Evolutionary conservation across 2,888 invertebrate species (phyloP), one percentile per base, ranked within the genome.

Genomic region (Ormyrus thymus): DNA sequence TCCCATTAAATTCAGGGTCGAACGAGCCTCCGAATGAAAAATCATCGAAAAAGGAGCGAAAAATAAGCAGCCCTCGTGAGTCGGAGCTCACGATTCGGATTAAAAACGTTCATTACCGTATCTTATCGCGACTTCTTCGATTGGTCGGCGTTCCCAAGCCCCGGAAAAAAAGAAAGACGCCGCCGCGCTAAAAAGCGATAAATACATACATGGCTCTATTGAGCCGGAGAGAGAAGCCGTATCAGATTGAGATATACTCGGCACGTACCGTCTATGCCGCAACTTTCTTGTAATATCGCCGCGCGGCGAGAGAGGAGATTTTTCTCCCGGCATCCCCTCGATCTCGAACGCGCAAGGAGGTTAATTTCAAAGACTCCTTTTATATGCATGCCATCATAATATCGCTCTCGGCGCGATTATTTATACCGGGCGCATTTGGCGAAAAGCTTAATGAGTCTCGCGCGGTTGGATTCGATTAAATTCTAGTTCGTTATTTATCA

Each of bases 331-430:
- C 55, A 43, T 55, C 56, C 45, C 68, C 15, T 29, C 58, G 62
- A 59, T 62, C 55, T 10, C 61, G 72, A 72, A 45, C 62, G 59
- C 51, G 64, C 59, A 80, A 69, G 65, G 80, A 77, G 80, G 73
- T 77, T 77, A 77, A 80, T 77, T 74, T 74, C 72, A 77, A 70
- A 65, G 53, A 69, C 74, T 73, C 55, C 70, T 62, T 73, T 73
- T 72, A 58, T 51, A 72, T 51, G 45, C 62, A 13, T n/a, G 50
- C 53, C 29, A 72, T 58, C 46, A 59, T 61, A 65, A 65, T 77
- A 71, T 77, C 77, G 64, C 53, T 48, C 9, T 11, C 53, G 75
- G n/a, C 59, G 11, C 13, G 62, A 69, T 76, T 61, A 76, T 76
- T 59, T 66, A 15, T 53, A 7, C 11, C 45, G 43, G 10, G 15